Evolutionary conservation across 23 tunicate genomes (phyloP).

Genomic region (Trididemnum nubilum): DNA sequence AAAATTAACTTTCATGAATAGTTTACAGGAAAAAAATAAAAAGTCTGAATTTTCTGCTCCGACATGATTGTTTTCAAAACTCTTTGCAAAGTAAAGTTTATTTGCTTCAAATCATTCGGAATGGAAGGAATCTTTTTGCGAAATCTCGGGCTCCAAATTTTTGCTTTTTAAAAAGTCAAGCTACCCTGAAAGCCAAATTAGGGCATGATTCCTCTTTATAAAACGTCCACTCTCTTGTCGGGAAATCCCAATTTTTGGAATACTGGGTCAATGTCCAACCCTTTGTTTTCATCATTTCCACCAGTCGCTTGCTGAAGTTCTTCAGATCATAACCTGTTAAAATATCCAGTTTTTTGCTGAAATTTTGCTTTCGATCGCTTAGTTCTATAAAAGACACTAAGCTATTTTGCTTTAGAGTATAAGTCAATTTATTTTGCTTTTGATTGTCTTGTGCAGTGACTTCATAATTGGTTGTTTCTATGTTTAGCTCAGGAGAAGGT

Average conservation of each 20-base stretch:
- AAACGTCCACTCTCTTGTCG: conserved; percentile 4
- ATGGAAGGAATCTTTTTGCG: too few species aligned
- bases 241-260: not conserved
- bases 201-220: conserved; percentile 5
- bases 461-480: not conserved
- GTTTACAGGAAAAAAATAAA: too few species aligned
- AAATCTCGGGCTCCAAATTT: too few species aligned
- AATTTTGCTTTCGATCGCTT: not conserved
- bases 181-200: too few species aligned
- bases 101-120: too few species aligned
- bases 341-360: not conserved
- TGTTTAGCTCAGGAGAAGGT: not conserved
- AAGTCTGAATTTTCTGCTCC: too few species aligned
- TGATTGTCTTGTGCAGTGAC: not conserved
- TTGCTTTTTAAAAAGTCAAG: too few species aligned
- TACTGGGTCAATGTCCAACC: conserved; percentile 3
- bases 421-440: not conserved
- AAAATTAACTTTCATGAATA: too few species aligned
- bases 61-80: too few species aligned
- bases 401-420: not conserved
- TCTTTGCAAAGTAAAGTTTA: too few species aligned
- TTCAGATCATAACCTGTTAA: not conserved
- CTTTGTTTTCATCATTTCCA: not conserved
- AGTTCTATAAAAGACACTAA: not conserved
- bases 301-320: not conserved